These are phyloP conservation scores for Neelides folsomi DNA, from an alignment of 2,888 invertebrate genomes.

Conservation along the genomic window DNA sequence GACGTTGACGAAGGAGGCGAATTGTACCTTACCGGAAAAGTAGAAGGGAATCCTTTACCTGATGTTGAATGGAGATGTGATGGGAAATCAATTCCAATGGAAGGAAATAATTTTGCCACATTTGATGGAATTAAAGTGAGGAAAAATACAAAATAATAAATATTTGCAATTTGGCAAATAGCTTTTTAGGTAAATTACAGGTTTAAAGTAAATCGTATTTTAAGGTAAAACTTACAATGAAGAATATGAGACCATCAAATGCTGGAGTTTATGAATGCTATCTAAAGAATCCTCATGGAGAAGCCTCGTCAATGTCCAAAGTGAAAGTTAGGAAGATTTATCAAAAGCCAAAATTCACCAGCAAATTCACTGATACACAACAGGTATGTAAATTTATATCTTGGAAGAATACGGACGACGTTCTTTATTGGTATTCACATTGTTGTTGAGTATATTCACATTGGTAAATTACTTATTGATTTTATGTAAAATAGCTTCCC, in stretches of 20 bases:
- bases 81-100: neutral
- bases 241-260: slow-evolving; percentile 43
- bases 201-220: slow-evolving; percentile 49
- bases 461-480: neutral
- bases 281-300: slow-evolving; percentile 62
- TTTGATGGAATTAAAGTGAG: slow-evolving; percentile 13
- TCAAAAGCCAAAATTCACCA: slow-evolving; percentile 65
- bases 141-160: too few species aligned
- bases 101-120: neutral
- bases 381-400: slow-evolving; percentile 40
- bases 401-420: neutral
- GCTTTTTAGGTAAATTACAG: too few species aligned
- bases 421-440: neutral
- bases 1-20: slow-evolving; percentile 22
- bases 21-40: slow-evolving; percentile 13
- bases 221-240: slow-evolving; percentile 54
- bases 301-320: slow-evolving; percentile 48
- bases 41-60: slow-evolving; percentile 23
- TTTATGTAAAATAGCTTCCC: slow-evolving; percentile 45
- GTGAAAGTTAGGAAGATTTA: slow-evolving; percentile 65
- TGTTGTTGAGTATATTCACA: neutral
- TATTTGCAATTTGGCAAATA: too few species aligned
- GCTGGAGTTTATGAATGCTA: slow-evolving; percentile 65
- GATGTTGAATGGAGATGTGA: slow-evolving; percentile 15
- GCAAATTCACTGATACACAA: slow-evolving; percentile 55